Evolutionary conservation across 2,113 vertebrate species (phyloP), one percentile per base, ranked within the genome.

Genomic region (Sinocyclocheilus maitianheensis): DNA sequence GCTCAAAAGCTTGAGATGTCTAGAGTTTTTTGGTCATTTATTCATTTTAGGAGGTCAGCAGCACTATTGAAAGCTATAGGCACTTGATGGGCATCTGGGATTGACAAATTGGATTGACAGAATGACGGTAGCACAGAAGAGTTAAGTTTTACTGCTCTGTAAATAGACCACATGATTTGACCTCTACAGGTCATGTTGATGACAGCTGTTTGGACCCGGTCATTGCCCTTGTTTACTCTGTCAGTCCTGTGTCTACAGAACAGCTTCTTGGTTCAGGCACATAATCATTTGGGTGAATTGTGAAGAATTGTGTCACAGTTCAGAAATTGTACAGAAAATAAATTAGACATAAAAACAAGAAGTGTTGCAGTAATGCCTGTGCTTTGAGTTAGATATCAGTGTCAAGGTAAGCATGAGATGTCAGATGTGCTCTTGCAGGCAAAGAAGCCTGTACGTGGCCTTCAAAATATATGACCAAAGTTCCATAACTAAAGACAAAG

Each of bases 1-100:
- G 65, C 81, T 34, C 24, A 71, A 55, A 30, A 53, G 81, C 81
- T 83, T 83, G 63, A 83, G 81, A 83, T 72, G 65, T 72, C 63
- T 72, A 55, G 46, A 83, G 65, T 9, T 12, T 67, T 13, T 63
- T 81, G 37, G 18, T 81, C 5, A 30, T 81, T 67, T 24, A 81
- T 65, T 69, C 1, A 26, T 48, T 79, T 81, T 30, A 20, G 58
- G 78, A 81, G 37, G 10, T 43, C 12, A 8, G 26, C 76, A 22
- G 18, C 55, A 40, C 26, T 46, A n/a, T 5, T 51, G 5, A 81
- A 67, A 46, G 24, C 46, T 10, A 43, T 43, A 55, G 46, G 37
- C 24, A 53, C 63, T 55, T 24, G 4, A 82, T 51, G 24, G 63
- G 48, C 5, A 12, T 69, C 3, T 24, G 13, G 79, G 62, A 65